Base-by-base conservation (phyloP, 53 echinoderm and acorn worm species). In the Antedon mediterranea region DNA sequence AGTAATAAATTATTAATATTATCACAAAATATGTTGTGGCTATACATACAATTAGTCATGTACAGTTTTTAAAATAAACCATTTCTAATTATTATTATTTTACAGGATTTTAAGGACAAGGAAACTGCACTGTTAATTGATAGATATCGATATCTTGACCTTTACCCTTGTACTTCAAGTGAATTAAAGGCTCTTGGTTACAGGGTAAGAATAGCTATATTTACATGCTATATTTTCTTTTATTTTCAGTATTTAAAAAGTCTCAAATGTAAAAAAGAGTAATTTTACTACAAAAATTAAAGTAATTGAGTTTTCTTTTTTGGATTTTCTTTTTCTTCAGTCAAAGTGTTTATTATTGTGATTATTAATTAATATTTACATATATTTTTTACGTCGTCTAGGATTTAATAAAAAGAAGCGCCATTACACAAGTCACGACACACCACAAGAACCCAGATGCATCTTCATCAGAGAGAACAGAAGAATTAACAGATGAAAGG, bases 151-250 rank as follows among this genome's bases (percentile, higher is more conserved):
- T 97, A 92, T 81, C 80, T 97, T 57, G 97, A 97, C 78, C 86
- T 97, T 11, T 97, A 89, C 77, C 97, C 97, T 0, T 97, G 97
- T 71, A 78, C 89, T 31, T 30, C 81, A 34, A 43, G 92, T 73
- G 97, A 97, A 86, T 86, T 97, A 1, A 97, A 97, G 41, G 89
- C 92, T 7, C 84, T 97, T 0, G 92, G 89, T n/a, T 97, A 97
- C 79, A 97, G 85, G 80, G 97, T 97, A 84, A 75, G 84, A 77
- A n/a, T n/a, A n/a, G n/a, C n/a, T n/a, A n/a, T 4, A 4, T 76
- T 14, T 11, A 9, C 23, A 14, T 11, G 11, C 15, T 32, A 4
- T 0, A n/a, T n/a, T n/a, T n/a, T n/a, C n/a, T n/a, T 23, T 43
- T 29, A 7, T 41, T 34, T 30, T 28, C 26, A n/a, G n/a, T n/a